Conservation (phyloP, 2,888 invertebrate genomes). For the Allophyes oxyacanthae region DNA sequence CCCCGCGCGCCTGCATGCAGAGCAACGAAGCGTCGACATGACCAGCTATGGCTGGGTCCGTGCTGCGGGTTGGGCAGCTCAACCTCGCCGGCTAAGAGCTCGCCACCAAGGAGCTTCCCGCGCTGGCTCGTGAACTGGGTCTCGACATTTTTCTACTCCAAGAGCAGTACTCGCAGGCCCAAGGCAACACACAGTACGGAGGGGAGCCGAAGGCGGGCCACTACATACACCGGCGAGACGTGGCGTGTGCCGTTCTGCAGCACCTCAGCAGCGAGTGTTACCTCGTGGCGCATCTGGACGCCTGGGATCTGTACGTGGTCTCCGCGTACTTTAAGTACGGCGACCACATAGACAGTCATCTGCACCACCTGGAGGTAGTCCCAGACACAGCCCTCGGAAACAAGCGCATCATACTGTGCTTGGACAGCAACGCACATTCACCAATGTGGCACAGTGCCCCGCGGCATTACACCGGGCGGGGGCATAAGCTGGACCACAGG, state of each 20-base stretch:
- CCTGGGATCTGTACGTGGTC: neutral
- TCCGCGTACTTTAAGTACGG: slow-evolving; percentile 15
- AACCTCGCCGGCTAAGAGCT: slow-evolving; percentile 26
- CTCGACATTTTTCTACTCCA: slow-evolving; percentile 53
- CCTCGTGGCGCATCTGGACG: no score
- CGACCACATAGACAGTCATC: neutral
- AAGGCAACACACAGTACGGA: no score
- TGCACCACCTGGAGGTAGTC: slow-evolving; percentile 35
- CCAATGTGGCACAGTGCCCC: slow-evolving; percentile 50
- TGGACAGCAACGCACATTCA: slow-evolving; percentile 57
- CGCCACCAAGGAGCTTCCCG: neutral
- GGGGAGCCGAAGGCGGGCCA: no score
- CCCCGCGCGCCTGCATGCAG: slow-evolving; percentile 43
- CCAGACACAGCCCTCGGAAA: slow-evolving; percentile 20
- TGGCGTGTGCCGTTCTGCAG: no score
- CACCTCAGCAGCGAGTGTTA: no score
- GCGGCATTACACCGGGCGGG: slow-evolving; percentile 43
- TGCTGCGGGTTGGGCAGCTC: no score
- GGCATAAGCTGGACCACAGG: slow-evolving; percentile 6
- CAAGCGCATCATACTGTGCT: slow-evolving; percentile 19
- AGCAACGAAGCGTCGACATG: slow-evolving; percentile 4
- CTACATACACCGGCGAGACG: no score
- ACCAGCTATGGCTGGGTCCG: slow-evolving; percentile 30
- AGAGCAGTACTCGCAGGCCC: slow-evolving; percentile 9
- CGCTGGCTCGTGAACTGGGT: slow-evolving; percentile 17